A percentile compares a stretch with the other conserved stretches of the same genome.
These are phyloP conservation scores for Micrasema minimum DNA, from an alignment of 1,140 invertebrate species.

Conservation along the genomic window DNA sequence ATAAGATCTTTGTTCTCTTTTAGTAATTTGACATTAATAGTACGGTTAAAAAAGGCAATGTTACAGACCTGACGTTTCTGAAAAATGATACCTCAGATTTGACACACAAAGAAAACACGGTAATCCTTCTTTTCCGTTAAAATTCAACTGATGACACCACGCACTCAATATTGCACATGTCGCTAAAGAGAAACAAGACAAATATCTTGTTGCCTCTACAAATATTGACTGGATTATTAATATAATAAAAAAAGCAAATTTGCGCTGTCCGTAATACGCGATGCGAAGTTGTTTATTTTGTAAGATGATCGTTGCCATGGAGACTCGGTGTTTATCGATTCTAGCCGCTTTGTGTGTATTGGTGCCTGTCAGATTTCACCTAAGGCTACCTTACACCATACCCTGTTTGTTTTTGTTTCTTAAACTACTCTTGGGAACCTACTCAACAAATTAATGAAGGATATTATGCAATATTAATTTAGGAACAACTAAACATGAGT, in stretches of 20 bases:
- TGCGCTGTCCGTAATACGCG: slow-evolving; percentile 52
- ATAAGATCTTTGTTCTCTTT: no score
- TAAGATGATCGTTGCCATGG: slow-evolving; percentile 65
- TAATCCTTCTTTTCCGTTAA: no score
- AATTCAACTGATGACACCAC: no score
- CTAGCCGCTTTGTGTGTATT: slow-evolving; percentile 49
- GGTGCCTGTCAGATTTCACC: slow-evolving; percentile 33
- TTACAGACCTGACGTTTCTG: no score
- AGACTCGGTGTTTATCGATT: slow-evolving; percentile 64
- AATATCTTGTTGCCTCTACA: slow-evolving; percentile 53
- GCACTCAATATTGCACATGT: slow-evolving; percentile 16
- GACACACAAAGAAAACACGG: not conserved
- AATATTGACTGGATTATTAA: slow-evolving; percentile 64
- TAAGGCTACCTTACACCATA: slow-evolving; percentile 9
- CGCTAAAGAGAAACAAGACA: slow-evolving; percentile 13
- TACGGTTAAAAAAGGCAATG: no score
- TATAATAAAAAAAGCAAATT: slow-evolving; percentile 67
- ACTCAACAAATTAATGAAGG: not conserved
- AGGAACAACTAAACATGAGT: not conserved
- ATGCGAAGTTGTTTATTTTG: slow-evolving; percentile 67
- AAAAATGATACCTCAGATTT: not conserved
- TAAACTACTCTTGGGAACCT: not conserved
- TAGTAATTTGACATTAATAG: no score
- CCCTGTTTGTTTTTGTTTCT: not conserved
- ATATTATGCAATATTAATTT: not conserved